A percentile compares a stretch with the other conserved stretches of the same genome.
phyloP scores from a whole-genome alignment of 30 jellyfish, hydroid and myxozoan genomes.

The Turritopsis rubra region DNA sequence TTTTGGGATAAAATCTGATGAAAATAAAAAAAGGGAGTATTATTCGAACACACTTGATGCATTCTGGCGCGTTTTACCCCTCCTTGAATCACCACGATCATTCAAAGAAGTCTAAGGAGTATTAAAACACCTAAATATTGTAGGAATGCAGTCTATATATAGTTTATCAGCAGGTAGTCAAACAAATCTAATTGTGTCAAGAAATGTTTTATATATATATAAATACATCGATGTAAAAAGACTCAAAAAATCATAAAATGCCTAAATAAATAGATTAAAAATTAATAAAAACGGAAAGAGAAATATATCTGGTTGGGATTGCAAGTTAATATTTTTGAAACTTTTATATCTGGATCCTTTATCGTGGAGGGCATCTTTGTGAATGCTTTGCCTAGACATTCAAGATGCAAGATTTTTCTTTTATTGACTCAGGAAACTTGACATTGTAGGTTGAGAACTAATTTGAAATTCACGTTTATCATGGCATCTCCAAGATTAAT shows the following conservation, averaged over 20 bases:
- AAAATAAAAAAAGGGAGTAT: not conserved
- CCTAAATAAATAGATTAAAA: too few species aligned
- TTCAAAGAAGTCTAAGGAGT: not conserved
- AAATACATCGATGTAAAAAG: not conserved
- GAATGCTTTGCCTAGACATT: not conserved
- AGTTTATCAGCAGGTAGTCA: not conserved
- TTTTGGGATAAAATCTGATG: too few species aligned
- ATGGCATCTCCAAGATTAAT: conserved; percentile 5
- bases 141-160: not conserved
- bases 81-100: not conserved
- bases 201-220: too few species aligned
- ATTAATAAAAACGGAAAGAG: too few species aligned
- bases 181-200: not conserved
- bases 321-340: too few species aligned
- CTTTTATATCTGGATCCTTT: too few species aligned
- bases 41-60: not conserved
- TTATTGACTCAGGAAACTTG: too few species aligned
- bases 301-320: too few species aligned
- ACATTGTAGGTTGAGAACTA: not conserved
- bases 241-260: too few species aligned
- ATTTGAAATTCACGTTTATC: not conserved
- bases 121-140: not conserved
- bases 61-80: not conserved
- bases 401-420: not conserved
- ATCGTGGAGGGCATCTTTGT: too few species aligned